phyloP scores from a whole-genome alignment of 2,888 invertebrate species.

The Sinodicranocentrus sp. region DNA sequence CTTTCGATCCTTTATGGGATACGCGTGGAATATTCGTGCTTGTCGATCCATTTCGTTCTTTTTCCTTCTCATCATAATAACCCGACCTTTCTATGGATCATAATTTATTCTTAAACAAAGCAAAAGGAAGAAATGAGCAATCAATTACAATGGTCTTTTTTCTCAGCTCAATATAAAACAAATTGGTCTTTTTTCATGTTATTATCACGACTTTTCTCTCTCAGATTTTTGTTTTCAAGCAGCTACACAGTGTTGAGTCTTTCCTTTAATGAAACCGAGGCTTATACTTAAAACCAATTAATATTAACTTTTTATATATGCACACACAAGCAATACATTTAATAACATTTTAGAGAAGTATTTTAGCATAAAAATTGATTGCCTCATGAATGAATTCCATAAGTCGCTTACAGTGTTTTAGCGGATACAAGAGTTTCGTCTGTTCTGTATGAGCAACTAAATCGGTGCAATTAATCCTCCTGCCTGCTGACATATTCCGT shows the following conservation, averaged over 20 bases:
- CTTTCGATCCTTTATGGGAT: slow-evolving; percentile 31
- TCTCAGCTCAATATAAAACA: slow-evolving; percentile 75
- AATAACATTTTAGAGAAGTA: slow-evolving; percentile 1
- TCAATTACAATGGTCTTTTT: slow-evolving; percentile 72
- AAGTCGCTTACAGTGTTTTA: not conserved
- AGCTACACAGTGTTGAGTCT: not conserved
- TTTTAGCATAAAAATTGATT: slow-evolving; percentile 59
- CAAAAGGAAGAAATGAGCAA: slow-evolving; percentile 73
- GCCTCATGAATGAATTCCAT: slow-evolving; percentile 32
- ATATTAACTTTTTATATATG: not conserved
- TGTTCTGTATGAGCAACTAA: slow-evolving; percentile 23
- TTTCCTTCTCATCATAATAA: slow-evolving; percentile 51
- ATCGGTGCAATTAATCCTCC: slow-evolving; percentile 67
- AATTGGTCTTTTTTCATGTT: slow-evolving; percentile 75
- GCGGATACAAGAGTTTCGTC: slow-evolving; percentile 3
- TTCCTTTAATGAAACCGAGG: not conserved
- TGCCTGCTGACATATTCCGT: slow-evolving; percentile 60
- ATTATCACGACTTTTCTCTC: slow-evolving; percentile 75
- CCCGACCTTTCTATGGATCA: slow-evolving; percentile 61
- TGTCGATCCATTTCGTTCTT: slow-evolving; percentile 30
- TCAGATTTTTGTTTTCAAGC: slow-evolving; percentile 45
- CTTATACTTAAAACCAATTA: not conserved
- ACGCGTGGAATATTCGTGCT: slow-evolving; percentile 35
- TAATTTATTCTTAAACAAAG: slow-evolving; percentile 74
- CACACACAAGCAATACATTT: not conserved